Percentiles rank a stretch among this genome's conserved stretches.
phyloP scores from a whole-genome alignment of 2,888 invertebrate species.

The Deilephila porcellus region DNA sequence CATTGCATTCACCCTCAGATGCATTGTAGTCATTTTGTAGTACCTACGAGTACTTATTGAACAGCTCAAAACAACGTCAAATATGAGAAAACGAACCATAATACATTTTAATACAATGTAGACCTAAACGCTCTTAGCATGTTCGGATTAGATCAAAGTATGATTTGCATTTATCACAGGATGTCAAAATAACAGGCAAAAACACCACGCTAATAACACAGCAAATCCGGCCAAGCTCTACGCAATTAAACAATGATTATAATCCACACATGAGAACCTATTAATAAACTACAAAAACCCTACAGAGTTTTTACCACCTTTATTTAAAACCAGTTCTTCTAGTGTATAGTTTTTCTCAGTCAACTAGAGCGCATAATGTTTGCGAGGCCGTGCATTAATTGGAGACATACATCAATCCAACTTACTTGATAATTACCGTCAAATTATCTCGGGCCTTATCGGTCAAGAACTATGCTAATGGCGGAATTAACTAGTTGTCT shows the following conservation, averaged over 20 bases:
- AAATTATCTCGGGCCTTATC: slow-evolving; percentile 17
- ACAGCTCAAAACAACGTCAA: not conserved
- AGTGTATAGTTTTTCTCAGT: slow-evolving; percentile 20
- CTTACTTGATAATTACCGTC: slow-evolving; percentile 8
- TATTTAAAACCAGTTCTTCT: slow-evolving; percentile 12
- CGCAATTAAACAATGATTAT: slow-evolving; percentile 11
- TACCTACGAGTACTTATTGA: too few relatives aligned
- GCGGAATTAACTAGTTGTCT: slow-evolving; percentile 4
- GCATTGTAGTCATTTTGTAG: too few relatives aligned
- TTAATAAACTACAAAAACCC: slow-evolving; percentile 10
- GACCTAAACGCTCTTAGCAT: too few relatives aligned
- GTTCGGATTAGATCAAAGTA: not conserved
- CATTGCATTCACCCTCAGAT: too few relatives aligned
- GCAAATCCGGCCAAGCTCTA: not conserved
- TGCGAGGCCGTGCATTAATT: slow-evolving; percentile 29
- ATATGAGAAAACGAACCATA: not conserved
- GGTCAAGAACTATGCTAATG: slow-evolving; percentile 7
- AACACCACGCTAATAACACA: not conserved
- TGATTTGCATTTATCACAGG: not conserved
- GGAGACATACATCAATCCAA: slow-evolving; percentile 26
- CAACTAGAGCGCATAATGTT: slow-evolving; percentile 24
- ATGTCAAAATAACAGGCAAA: not conserved
- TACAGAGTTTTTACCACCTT: not conserved
- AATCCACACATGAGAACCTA: slow-evolving; percentile 12
- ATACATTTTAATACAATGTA: too few relatives aligned